Evolutionary conservation across 2,113 vertebrate species (phyloP), one percentile per base, ranked within the genome.

Genomic region (Tachuris rubrigastra): DNA sequence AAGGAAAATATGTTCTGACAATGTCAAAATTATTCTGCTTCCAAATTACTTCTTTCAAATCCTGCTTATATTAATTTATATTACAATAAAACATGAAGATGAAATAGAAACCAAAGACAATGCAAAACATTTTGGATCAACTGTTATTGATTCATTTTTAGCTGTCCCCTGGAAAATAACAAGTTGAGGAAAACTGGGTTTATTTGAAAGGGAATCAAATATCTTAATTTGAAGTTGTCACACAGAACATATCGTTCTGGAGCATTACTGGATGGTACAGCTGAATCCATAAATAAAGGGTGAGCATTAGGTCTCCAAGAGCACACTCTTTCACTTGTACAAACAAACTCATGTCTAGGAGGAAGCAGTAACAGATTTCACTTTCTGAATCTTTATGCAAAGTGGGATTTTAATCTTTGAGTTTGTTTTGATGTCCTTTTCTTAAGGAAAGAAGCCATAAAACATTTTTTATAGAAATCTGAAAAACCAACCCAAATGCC

Each of bases 21-120:
- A 73, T 35, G 75, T 88, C 95, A 88, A 76, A 96, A 94, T 66
- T 81, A 80, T 81, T 94, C 63, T 94, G 37, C 76, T 95, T 90
- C 50, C 41, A 84, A 67, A 80, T 84, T 79, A 94, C 10, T 20
- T 84, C 49, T 74, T 94, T 96, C 91, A 91, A 94, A 89, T 71
- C 89, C 28, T 84, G 25, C 92, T 94, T 81, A 20, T 62, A 89
- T 66, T 94, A 76, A n/a, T 56, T 56, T 37, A 58, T 53, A 66
- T 52, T 66, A 65, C 68, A 90, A 90, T 50, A 46, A 63, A 94
- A 81, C 28, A 74, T 21, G 14, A 87, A 62, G 46, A 73, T 69
- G 6, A 86, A 90, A 88, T 1, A 76, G 46, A 86, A 93, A 85
- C 18, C 25, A 71, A 94, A 71, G 15, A 56, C 1, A 94, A 60